Evolutionary conservation across 2,113 vertebrate species (phyloP).

Genomic region (Merops nubicus): DNA sequence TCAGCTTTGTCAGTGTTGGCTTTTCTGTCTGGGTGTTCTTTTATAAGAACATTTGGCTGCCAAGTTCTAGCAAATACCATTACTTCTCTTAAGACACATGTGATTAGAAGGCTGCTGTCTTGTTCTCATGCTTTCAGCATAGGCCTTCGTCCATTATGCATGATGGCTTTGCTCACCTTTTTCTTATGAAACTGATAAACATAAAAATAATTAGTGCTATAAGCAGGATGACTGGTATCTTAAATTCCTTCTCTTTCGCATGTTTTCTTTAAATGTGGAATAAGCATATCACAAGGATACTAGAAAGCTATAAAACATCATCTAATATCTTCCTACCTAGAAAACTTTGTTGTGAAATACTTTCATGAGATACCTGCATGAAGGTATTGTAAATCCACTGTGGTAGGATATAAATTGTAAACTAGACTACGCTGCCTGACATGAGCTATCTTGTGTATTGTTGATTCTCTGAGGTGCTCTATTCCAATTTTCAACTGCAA

Average conservation of each 20-base stretch:
- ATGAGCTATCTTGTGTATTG: neutral
- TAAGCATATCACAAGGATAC: neutral
- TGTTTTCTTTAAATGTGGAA: neutral
- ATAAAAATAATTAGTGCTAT: neutral
- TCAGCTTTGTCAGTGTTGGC: neutral
- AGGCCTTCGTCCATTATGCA: neutral
- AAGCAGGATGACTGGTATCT: neutral
- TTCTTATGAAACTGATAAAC: neutral
- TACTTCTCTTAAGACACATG: slow-evolving; percentile 1
- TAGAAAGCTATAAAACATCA: neutral
- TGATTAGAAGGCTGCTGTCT: neutral
- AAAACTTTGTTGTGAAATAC: neutral
- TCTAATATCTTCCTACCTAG: neutral
- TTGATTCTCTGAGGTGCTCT: neutral
- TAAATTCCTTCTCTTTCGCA: neutral
- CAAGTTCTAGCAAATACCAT: slow-evolving; percentile 16
- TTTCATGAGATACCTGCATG: neutral
- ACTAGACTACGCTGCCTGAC: neutral
- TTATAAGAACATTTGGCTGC: neutral
- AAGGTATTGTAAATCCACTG: neutral
- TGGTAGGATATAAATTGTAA: neutral
- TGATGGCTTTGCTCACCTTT: neutral
- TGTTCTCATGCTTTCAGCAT: neutral
- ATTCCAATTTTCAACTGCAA: neutral
- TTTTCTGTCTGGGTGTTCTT: slow-evolving; percentile 48